Evolutionary conservation across 2,888 invertebrate genomes (phyloP), one percentile per base, ranked within the genome.

Genomic region (Brachypalpus laphriformis): DNA sequence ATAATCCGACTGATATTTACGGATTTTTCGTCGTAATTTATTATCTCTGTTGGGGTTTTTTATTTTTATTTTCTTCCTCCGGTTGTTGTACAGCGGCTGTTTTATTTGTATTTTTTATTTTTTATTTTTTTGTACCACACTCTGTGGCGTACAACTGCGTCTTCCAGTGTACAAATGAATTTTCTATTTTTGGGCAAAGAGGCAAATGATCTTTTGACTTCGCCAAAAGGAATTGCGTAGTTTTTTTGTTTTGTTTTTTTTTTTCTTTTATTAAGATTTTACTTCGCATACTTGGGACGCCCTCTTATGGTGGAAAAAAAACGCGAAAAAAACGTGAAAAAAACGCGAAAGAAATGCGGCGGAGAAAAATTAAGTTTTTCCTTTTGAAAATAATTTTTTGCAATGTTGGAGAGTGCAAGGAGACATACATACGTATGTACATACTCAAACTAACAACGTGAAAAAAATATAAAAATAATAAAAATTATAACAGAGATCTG

Each of bases 111-210:
- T 47, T n/a, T 56, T 22, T 42, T 66, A 20, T 59, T 66, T 28
- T 61, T 49, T 49, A 56, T 9, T 47, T 74, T 54, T 75, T 54
- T 61, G 47, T 34, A 25, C 63, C 63, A 51, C 71, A 77, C 51
- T 72, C 66, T 63, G 68, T n/a, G 49, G 66, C 42, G 14, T 40
- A 61, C 63, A 61, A 40, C 47, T 74, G 82, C 61, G 71, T 71
- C 78, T 61, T 65, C 56, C n/a, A 47, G 56, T 34, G 51, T 40
- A 63, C 40, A 49, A 77, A 63, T 80, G 83, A 51, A 75, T 85
- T 85, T 85, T 85, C 80, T 85, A 85, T 85, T 85, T 85, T 85
- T 80, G 83, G 83, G 68, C 80, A 80, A 80, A 80, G 83, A 85
- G 70, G 83, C 83, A 80, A 85, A 85, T 85, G 83, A 80, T 83